phyloP scores from a whole-genome alignment of 92 coral and sea anemone genomes.

The Bergia sp. region DNA sequence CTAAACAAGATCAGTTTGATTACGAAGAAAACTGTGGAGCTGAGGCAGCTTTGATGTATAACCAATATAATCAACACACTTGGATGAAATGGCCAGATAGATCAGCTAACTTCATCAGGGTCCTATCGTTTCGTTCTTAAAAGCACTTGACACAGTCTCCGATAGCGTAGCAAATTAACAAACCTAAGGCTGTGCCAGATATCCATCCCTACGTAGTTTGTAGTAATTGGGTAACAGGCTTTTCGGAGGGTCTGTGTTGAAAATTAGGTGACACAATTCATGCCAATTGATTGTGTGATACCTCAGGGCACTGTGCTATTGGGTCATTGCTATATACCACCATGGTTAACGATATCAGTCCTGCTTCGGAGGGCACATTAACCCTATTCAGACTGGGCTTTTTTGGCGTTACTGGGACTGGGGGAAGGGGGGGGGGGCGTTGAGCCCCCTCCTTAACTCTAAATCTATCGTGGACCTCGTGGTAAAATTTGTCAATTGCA shows the following conservation, averaged over 20 bases:
- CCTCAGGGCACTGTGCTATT: slow-evolving; percentile 39
- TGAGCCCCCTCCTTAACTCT: no score
- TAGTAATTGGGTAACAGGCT: no score
- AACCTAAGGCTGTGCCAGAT: not conserved
- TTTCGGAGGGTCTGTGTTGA: not conserved
- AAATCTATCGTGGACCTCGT: no score
- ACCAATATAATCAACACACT: not conserved
- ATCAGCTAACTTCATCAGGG: no score
- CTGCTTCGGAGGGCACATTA: not conserved
- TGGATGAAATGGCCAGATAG: not conserved
- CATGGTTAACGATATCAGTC: slow-evolving; percentile 43
- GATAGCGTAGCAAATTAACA: no score
- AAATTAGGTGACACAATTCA: not conserved
- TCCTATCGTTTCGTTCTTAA: no score
- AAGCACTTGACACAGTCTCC: no score
- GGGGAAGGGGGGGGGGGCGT: no score
- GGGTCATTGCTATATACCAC: slow-evolving; percentile 33
- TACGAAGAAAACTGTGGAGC: not conserved
- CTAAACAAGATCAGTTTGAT: not conserved
- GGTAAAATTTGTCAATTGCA: no score
- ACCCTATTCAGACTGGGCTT: no score
- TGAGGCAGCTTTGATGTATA: not conserved
- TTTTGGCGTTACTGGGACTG: no score
- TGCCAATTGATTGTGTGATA: not conserved
- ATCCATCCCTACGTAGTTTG: not conserved